Conservation (phyloP, 2,888 invertebrate species). For the Belgica antarctica region DNA sequence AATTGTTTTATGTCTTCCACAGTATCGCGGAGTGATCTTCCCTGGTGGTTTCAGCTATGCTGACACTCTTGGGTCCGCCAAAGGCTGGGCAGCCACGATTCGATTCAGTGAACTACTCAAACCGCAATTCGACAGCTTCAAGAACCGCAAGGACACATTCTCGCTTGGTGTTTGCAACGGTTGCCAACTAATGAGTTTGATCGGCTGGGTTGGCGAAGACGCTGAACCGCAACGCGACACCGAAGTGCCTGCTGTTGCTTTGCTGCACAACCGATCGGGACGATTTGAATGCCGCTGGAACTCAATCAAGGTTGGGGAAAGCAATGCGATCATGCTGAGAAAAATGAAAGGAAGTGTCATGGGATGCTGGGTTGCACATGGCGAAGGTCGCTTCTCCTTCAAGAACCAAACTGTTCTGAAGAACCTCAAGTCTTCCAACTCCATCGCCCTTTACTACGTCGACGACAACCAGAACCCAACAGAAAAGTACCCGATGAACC, state of each 20-base stretch:
- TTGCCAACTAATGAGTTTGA: slow-evolving; percentile 90
- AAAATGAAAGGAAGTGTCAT: slow-evolving; percentile 85
- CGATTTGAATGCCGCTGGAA: slow-evolving; percentile 65
- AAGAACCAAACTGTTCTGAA: slow-evolving; percentile 57
- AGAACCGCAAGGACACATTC: slow-evolving; percentile 76
- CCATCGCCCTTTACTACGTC: slow-evolving; percentile 78
- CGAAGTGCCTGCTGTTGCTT: slow-evolving; percentile 62
- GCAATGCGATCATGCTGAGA: slow-evolving; percentile 73
- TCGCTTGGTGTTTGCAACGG: slow-evolving; percentile 98
- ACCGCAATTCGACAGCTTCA: slow-evolving; percentile 76
- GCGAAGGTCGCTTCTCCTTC: slow-evolving; percentile 80
- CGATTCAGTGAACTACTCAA: slow-evolving; percentile 74
- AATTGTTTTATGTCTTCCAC: background rate
- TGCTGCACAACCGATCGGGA: slow-evolving; percentile 85
- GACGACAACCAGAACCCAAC: slow-evolving; percentile 76
- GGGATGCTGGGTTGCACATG: slow-evolving; percentile 97
- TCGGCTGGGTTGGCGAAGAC: slow-evolving; percentile 79
- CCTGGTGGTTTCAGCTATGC: slow-evolving; percentile 91
- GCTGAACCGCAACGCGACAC: slow-evolving; percentile 48
- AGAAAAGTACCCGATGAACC: slow-evolving; percentile 87
- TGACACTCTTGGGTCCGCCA: slow-evolving; percentile 93
- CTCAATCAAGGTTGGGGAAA: slow-evolving; percentile 60
- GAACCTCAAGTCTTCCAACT: slow-evolving; percentile 59
- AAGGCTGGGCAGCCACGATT: slow-evolving; percentile 95
- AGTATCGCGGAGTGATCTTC: slow-evolving; percentile 41